These are phyloP conservation scores for Pachymerium ferrugineum DNA, from an alignment of 2,888 invertebrate species.

Conservation along the genomic window DNA sequence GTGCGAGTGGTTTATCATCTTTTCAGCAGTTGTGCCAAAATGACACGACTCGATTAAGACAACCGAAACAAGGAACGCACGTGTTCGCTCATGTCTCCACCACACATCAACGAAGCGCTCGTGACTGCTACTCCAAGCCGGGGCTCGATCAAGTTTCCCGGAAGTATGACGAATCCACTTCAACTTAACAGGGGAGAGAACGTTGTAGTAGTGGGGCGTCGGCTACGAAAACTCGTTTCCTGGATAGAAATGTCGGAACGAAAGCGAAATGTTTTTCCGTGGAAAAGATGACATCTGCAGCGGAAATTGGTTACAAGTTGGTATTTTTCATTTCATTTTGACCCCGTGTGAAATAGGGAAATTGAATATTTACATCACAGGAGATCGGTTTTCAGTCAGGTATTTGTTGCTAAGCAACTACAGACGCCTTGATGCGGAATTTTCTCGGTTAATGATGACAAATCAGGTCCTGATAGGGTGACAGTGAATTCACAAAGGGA, in stretches of 20 bases:
- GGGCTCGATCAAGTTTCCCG: constrained; percentile 29
- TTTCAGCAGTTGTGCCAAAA: not conserved
- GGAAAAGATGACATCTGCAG: constrained; percentile 3
- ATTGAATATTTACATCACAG: not conserved
- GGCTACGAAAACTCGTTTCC: not conserved
- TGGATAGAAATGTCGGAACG: not conserved
- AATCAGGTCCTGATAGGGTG: too few relatives aligned
- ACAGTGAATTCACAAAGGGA: too few relatives aligned
- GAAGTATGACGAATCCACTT: constrained; percentile 25
- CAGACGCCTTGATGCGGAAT: not conserved
- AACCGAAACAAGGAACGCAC: not conserved
- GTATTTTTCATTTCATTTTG: not conserved
- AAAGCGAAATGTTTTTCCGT: not conserved
- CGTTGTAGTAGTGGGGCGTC: not conserved
- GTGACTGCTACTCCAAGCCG: not conserved
- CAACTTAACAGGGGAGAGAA: not conserved
- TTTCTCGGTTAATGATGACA: not conserved
- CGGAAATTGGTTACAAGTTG: constrained; percentile 6
- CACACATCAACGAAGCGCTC: not conserved
- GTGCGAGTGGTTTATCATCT: not conserved
- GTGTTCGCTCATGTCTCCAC: not conserved
- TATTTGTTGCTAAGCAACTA: not conserved
- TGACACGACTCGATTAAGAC: not conserved
- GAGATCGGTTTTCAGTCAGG: not conserved
- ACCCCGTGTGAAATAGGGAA: not conserved